Base-by-base conservation (phyloP, 2,113 vertebrate genomes). In the Anolis sagrei region DNA sequence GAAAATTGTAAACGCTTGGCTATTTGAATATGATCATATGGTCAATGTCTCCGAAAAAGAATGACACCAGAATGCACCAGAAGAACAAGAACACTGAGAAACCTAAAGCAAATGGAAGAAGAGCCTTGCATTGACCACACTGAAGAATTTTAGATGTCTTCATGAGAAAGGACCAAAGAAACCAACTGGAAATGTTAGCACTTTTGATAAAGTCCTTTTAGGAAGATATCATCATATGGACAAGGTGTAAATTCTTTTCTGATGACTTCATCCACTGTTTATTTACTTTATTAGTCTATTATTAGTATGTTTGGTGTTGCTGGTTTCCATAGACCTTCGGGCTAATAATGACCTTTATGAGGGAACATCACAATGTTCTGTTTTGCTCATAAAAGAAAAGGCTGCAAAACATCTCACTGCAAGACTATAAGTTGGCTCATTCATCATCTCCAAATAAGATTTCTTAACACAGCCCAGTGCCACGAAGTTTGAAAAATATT, bases 1-100 rank as follows among this genome's bases (percentile, higher is more conserved):
- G 97, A 97, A 95, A 96, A 97, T 95, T 96, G 95, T 95, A 97
- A 97, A 97, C 77, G 95, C 95, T 95, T 97, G 96, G 96, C 96
- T 96, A 97, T 97, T 97, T 98, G 97, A 97, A 97, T 96, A 97
- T 95, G 96, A 92, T 98, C 94, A 95, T 97, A 96, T 97, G 96
- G 97, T 97, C 96, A 96, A 86, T 72, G 94, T 97, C 97, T 97
- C 95, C 91, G 92, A 89, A 95, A 93, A 94, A 96, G 90, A 94
- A 92, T 93, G 82, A 91, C 51, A 94, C 93, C 92, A 88, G 91
- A 91, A 79, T 69, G 76, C 27, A 85, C 25, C 16, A 88, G 83
- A 76, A 89, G 83, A 76, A 89, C 75, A 83, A 34, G 29, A 84
- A 90, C 1, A 0, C 4, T 83, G 86, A 85, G 76, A 92, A 94